Evolutionary conservation across 2,888 invertebrate species (phyloP), one percentile per base, ranked within the genome.

Genomic region (Phragmatobia fuliginosa): DNA sequence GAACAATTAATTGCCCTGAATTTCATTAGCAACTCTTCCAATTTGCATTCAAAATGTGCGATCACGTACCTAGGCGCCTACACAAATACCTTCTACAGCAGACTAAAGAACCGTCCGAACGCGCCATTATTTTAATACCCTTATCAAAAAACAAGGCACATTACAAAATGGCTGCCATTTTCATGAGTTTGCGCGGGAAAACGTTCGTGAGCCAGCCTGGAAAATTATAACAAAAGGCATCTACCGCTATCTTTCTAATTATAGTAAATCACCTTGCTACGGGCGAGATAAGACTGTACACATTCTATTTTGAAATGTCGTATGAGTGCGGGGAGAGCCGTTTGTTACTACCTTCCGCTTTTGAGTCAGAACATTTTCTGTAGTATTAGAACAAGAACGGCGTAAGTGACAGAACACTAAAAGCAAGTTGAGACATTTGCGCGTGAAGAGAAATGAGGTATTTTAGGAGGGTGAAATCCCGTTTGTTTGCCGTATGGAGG

Each of bases 161-260:
- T 94, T 93, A 94, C 94, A 94, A 94, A 94, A 94, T 94, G 94
- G 94, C 93, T 86, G 90, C 90, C 92, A 89, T 93, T 94, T 94
- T 92, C 93, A 92, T 91, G 92, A 94, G 93, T 93, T 93, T 91
- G 92, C 92, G 91, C 93, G 93, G 92, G 92, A 92, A 94, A 94
- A 89, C 88, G 91, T 88, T 92, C 92, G 92, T 91, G 92, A 91
- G 90, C 90, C 91, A 88, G 92, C 92, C 94, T 92, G 94, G 93
- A 94, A 95, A 95, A 94, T 95, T 94, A 94, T 94, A 94, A 94
- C 94, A 95, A 95, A 94, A 94, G 94, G 94, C 94, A 93, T 94
- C 94, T 91, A 93, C 92, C 94, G 95, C 95, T 95, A 95, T 95
- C 95, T 95, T 93, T 94, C 94, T 95, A 95, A 95, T 95, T 95